phyloP scores from a whole-genome alignment of 1,140 invertebrate species.

The Dinothrombium tinctorium region DNA sequence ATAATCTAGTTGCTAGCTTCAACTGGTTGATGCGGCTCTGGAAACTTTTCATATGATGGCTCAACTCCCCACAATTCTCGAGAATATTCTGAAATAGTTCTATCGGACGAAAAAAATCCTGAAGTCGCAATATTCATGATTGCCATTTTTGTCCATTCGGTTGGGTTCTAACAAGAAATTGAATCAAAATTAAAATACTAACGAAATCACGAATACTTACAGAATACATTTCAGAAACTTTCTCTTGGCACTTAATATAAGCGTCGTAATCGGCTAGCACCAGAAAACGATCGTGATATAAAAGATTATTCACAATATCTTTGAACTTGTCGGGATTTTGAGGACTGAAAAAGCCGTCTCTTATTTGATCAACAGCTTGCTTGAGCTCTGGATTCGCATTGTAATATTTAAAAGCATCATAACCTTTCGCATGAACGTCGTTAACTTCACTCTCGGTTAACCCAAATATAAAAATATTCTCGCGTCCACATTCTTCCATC shows the following conservation, averaged over 20 bases:
- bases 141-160: constrained; percentile 82
- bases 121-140: constrained; percentile 87
- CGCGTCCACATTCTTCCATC: constrained; percentile 90
- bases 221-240: constrained; percentile 56
- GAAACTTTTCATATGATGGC: constrained; percentile 67
- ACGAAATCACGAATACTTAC: constrained; percentile 26
- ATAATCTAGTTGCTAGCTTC: neutral
- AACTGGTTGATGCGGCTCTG: constrained; percentile 9
- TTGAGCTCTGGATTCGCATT: constrained; percentile 66
- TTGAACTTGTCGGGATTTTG: constrained; percentile 69
- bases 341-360: constrained; percentile 83
- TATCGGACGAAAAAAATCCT: constrained; percentile 93
- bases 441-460: constrained; percentile 84
- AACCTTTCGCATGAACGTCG: constrained; percentile 47
- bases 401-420: constrained; percentile 84
- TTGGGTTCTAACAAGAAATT: constrained; percentile 39
- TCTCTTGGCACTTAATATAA: constrained; percentile 78
- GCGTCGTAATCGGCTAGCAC: constrained; percentile 82
- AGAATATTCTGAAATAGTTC: constrained; percentile 89
- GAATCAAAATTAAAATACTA: constrained; percentile 1
- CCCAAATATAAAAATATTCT: constrained; percentile 99
- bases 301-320: constrained; percentile 63
- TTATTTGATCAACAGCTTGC: constrained; percentile 85
- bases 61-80: constrained; percentile 86
- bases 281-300: constrained; percentile 80